Evolutionary conservation across 2,797 vertebrate genomes (phyloP).

Genomic region (Phaenicophaeus curvirostris): DNA sequence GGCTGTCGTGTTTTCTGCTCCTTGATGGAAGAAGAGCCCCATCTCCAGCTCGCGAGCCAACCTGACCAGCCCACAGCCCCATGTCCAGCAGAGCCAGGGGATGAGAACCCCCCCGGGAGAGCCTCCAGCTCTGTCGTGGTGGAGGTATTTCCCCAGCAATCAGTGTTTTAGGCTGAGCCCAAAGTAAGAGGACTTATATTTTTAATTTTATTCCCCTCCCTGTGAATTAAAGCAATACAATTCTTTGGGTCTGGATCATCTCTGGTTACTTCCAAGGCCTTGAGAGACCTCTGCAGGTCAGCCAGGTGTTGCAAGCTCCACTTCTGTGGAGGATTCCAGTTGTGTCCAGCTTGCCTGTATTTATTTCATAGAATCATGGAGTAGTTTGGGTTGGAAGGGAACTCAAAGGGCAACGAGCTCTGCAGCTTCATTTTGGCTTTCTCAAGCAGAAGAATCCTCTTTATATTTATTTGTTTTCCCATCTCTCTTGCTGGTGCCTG

Average conservation of each 20-base stretch:
- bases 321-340: not conserved
- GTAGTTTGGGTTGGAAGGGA: too few species aligned
- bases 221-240: slow-evolving; percentile 15
- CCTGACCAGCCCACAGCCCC: not conserved
- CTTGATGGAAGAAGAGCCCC: not conserved
- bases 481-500: not conserved
- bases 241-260: not conserved
- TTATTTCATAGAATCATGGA: not conserved
- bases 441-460: not conserved
- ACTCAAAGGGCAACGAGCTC: not conserved
- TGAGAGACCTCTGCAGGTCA: not conserved
- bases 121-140: not conserved
- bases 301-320: not conserved
- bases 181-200: slow-evolving; percentile 16
- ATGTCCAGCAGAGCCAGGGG: rapidly evolving
- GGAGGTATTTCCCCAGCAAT: not conserved
- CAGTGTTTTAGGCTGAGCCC: not conserved
- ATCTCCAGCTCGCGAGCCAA: not conserved
- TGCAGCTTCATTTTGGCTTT: not conserved
- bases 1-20: not conserved
- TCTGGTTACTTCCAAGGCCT: not conserved
- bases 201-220: not conserved
- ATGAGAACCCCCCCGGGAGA: not conserved
- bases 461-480: not conserved
- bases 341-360: not conserved